These are phyloP conservation scores for Nomada fabriciana DNA, from an alignment of 2,888 invertebrate species.

Conservation along the genomic window DNA sequence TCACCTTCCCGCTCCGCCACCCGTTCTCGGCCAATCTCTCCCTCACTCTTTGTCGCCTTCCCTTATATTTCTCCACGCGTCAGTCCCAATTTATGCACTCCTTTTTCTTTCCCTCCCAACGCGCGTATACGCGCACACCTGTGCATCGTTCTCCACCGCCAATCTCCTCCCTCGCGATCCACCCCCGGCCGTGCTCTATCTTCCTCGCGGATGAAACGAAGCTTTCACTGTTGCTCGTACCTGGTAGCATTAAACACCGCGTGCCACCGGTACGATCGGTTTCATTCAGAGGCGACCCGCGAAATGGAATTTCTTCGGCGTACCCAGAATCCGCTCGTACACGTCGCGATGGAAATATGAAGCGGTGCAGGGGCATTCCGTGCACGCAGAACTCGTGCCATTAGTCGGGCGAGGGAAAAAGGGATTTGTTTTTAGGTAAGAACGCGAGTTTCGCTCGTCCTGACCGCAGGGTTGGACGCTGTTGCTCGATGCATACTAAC, in stretches of 20 bases:
- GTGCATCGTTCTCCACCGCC: conserved; percentile 6
- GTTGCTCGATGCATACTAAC: neutral
- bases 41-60: neutral
- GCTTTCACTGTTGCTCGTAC: conserved; percentile 34
- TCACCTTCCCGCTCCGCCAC: neutral
- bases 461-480: neutral
- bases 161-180: neutral
- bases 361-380: conserved; percentile 1
- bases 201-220: conserved; percentile 23
- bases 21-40: neutral
- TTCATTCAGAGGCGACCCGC: conserved; percentile 11
- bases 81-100: conserved; percentile 22
- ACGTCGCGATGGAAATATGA: conserved; percentile 2
- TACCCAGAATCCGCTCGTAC: neutral
- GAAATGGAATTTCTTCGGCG: conserved; percentile 28
- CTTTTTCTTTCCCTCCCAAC: neutral
- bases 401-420: conserved; percentile 2
- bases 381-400: conserved; percentile 12
- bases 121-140: neutral
- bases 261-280: conserved; percentile 17
- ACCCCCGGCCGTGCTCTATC: conserved; percentile 14
- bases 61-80: neutral
- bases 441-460: conserved; percentile 6
- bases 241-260: conserved; percentile 52
- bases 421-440: conserved; percentile 21